phyloP scores from a whole-genome alignment of 2,113 vertebrate genomes.

The Poecile atricapillus region DNA sequence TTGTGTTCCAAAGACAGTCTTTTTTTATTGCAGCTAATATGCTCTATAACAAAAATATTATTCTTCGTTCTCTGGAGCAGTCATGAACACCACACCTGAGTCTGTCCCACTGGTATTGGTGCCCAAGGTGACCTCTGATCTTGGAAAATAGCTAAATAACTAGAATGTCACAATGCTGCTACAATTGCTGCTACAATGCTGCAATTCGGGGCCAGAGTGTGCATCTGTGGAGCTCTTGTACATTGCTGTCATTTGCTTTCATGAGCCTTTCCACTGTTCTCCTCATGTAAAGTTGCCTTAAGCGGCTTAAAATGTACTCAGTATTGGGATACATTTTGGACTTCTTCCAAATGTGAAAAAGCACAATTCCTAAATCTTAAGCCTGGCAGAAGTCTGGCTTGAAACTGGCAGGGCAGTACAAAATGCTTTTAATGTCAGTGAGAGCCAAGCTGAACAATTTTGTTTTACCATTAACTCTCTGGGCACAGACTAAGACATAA shows the following conservation, averaged over 20 bases:
- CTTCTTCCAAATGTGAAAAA: background rate
- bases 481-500: background rate
- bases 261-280: background rate
- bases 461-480: background rate
- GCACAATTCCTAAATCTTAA: background rate
- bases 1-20: background rate
- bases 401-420: background rate
- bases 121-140: background rate
- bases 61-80: background rate
- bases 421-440: background rate
- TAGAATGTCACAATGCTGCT: background rate
- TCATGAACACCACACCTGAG: background rate
- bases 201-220: background rate
- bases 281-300: background rate
- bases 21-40: background rate
- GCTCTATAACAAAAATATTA: background rate
- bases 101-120: background rate
- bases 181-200: accelerated
- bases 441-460: background rate
- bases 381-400: background rate
- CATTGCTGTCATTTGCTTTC: background rate
- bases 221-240: background rate
- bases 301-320: background rate
- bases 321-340: background rate
- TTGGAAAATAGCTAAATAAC: background rate